Evolutionary conservation across 1,140 invertebrate species (phyloP), one percentile per base, ranked within the genome.

Genomic region (Drosophila novamexicana): DNA sequence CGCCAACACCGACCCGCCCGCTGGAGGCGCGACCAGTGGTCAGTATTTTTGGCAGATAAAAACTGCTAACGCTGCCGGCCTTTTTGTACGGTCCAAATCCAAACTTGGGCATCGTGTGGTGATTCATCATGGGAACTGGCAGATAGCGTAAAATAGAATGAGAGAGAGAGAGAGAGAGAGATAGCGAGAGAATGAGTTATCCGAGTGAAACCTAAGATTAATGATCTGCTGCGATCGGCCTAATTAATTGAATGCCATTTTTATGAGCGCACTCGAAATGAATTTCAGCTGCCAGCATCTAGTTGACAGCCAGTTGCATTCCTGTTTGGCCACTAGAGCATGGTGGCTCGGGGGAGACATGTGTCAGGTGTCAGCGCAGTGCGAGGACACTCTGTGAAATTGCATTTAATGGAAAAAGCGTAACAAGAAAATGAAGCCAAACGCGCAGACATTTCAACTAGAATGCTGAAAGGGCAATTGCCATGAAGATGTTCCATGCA

Each of bases 41-140:
- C 45, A 92, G 78, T 63, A 92, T 92, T 77, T 92, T 92, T 58
- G 92, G 92, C 53, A 92, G 77, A 79, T 92, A 92, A 77, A 92
- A 92, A 70, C 91, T 92, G 88, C 91, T 93, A 79, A 91, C 93
- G 44, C 90, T 89, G 42, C 91, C 85, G 29, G 86, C 91, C 54
- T 92, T 91, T 68, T 92, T 93, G 59, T 90, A 92, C 7, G 76
- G 56, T 40, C 92, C 86, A 81, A 93, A 94, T 18, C 93, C 93
- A 57, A 94, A 94, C 90, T 96, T 96, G 2, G 95, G 95, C 93
- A 96, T 95, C n/a, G 94, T 95, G 77, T 96, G 95, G 82, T 96
- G 95, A 91, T 96, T 95, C 93, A 95, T 94, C 91, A 94, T 95
- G 42, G 95, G 94, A 89, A 96, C 95, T 95, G 92, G 62, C 94